A percentile compares a stretch with the other conserved stretches of the same genome.
Conservation (phyloP, 1,140 invertebrate genomes). For the Globodera rostochiensis region DNA sequence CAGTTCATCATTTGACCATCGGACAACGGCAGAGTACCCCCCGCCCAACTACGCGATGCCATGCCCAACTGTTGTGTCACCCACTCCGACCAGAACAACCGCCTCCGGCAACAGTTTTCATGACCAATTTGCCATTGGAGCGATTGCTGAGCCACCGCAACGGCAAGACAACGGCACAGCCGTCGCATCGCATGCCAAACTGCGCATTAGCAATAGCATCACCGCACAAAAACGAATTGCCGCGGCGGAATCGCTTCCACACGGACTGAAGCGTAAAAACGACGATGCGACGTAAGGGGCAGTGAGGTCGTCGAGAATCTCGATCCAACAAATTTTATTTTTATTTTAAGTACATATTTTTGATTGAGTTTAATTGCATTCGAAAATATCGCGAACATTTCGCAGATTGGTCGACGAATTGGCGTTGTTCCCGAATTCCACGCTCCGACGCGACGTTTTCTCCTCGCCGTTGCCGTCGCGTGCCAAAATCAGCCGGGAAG, state of each 20-base stretch:
- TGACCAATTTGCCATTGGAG: neutral
- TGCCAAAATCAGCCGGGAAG: constrained; percentile 22
- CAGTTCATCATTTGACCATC: constrained; percentile 21
- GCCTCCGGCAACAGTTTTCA: neutral
- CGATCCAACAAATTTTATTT: too few species aligned
- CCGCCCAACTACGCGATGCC: constrained; percentile 16
- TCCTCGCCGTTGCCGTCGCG: constrained; percentile 23
- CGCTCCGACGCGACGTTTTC: constrained; percentile 11
- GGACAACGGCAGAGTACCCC: constrained; percentile 24
- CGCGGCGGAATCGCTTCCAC: constrained; percentile 14
- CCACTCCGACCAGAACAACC: neutral
- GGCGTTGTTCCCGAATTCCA: neutral
- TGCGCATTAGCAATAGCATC: constrained; percentile 27
- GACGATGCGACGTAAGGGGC: constrained; percentile 8
- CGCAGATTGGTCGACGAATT: constrained; percentile 1
- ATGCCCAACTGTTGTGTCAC: neutral
- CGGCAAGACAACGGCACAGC: neutral
- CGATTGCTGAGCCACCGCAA: neutral
- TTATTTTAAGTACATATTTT: too few species aligned
- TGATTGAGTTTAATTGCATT: too few species aligned
- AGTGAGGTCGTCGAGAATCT: neutral
- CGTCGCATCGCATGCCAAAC: neutral
- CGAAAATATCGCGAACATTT: neutral
- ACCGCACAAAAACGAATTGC: constrained; percentile 7
- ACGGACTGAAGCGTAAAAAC: constrained; percentile 39